Conservation (phyloP, 2,113 vertebrate species). For the Hystrix brachyura region DNA sequence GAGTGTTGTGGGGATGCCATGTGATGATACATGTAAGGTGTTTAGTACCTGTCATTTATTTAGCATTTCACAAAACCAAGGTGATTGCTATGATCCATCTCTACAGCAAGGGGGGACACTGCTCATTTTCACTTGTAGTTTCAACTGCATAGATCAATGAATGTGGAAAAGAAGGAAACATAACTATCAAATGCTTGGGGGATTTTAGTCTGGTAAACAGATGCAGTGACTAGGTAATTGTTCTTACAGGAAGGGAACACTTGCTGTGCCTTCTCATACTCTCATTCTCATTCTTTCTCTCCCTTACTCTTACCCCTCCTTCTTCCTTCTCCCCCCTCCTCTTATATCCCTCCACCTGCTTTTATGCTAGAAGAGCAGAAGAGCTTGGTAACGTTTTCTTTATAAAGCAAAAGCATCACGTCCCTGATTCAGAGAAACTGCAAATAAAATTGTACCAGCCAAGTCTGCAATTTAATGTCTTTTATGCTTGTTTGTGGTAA, state of each 20-base stretch:
- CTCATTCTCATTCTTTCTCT: too few relatives aligned
- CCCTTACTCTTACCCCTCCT: rapidly evolving
- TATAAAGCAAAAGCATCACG: conserved; percentile 65
- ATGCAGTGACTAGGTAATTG: background rate
- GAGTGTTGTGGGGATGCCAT: background rate
- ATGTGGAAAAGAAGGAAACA: background rate
- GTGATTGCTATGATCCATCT: background rate
- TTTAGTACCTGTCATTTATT: background rate
- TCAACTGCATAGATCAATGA: background rate
- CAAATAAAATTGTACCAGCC: conserved; percentile 57
- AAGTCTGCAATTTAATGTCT: conserved; percentile 69
- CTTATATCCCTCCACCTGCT: background rate
- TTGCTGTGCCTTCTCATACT: background rate
- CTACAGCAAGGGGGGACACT: background rate
- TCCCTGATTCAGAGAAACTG: conserved; percentile 69
- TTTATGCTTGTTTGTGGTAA: conserved; percentile 60
- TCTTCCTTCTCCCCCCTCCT: background rate
- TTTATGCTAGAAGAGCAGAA: conserved; percentile 57
- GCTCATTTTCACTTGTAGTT: background rate
- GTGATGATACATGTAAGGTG: background rate
- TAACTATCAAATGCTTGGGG: background rate
- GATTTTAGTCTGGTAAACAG: background rate
- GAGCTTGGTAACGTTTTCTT: conserved; percentile 36
- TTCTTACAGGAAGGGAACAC: background rate
- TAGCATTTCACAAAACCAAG: background rate